phyloP scores from a whole-genome alignment of 2,113 vertebrate genomes.

The Halichoerus grypus region DNA sequence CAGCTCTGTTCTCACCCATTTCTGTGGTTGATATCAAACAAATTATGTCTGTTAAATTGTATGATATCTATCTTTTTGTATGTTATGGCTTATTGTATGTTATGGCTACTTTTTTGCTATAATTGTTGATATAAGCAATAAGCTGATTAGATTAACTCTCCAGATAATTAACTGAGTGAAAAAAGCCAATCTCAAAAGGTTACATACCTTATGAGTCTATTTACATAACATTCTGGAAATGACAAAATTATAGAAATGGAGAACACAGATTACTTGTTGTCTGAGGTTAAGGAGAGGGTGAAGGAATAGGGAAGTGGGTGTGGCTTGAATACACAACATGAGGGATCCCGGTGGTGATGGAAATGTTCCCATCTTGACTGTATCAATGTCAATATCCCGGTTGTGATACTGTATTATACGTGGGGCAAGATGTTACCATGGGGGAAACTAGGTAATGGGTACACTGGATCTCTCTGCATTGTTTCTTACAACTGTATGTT shows the following conservation, averaged over 20 bases:
- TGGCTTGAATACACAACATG: background rate
- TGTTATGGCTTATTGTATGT: background rate
- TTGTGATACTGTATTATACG: background rate
- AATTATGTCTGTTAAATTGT: background rate
- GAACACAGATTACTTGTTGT: background rate
- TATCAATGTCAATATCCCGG: background rate
- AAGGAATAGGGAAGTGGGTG: background rate
- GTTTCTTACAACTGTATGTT: background rate
- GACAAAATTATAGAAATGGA: background rate
- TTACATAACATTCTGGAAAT: background rate
- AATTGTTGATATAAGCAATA: background rate
- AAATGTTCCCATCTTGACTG: background rate
- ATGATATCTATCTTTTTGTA: too few relatives aligned
- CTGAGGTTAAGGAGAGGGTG: background rate
- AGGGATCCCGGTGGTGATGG: background rate
- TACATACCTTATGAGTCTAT: background rate
- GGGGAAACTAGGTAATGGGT: background rate
- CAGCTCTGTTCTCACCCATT: background rate
- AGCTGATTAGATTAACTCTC: slow-evolving; percentile 19
- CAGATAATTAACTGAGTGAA: background rate
- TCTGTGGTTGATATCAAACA: background rate
- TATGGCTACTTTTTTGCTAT: background rate
- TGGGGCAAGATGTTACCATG: background rate
- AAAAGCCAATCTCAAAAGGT: background rate
- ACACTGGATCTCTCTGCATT: background rate